Base-by-base conservation (phyloP, 2,113 vertebrate genomes). In the Macrotus californicus region DNA sequence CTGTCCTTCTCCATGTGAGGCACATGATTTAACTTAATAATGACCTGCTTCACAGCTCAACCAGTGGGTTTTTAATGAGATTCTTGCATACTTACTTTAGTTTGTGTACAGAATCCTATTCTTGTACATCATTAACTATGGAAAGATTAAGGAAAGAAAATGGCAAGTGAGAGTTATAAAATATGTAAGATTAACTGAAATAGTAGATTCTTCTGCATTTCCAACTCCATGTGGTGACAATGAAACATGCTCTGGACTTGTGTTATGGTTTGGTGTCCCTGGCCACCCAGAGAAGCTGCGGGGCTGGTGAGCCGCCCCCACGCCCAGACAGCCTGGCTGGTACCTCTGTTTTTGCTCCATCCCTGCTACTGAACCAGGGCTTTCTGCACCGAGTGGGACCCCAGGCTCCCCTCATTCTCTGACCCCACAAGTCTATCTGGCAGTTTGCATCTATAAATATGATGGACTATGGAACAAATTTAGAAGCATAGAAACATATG, bases 61-160 rank as follows among this genome's bases (percentile, higher is more conserved):
- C 67, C 18, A 75, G 83, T 14, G 88, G 18, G 61, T 72, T 96
- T 93, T 94, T 61, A 87, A 66, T 93, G 81, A 67, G 29, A 92
- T 67, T 70, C 41, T 94, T 87, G 26, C 24, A 67, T 81, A 87
- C 84, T 75, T 89, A 75, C 85, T 84, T 90, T 87, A 90, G 80
- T 92, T 97, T 87, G 56, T 81, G 1, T 73, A 92, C 87, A 88
- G 59, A 82, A 61, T 83, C 54, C 43, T 54, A 46, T 87, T 79
- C 46, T 91, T 93, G 24, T 83, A 31, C 15, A 81, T 89, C 46
- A 59, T 64, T 89, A 93, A 80, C 67, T n/a, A 56, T 87, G 34
- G 69, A 72, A 91, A 91, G 15, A 5, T 93, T 91, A 84, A 91
- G 69, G 36, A 84, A 92, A 83, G 59, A 79, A 81, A 91, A 87